A percentile compares a stretch with the other conserved stretches of the same genome.
Conservation (phyloP, 2,888 invertebrate species). For the Chrysodeixis includens region DNA sequence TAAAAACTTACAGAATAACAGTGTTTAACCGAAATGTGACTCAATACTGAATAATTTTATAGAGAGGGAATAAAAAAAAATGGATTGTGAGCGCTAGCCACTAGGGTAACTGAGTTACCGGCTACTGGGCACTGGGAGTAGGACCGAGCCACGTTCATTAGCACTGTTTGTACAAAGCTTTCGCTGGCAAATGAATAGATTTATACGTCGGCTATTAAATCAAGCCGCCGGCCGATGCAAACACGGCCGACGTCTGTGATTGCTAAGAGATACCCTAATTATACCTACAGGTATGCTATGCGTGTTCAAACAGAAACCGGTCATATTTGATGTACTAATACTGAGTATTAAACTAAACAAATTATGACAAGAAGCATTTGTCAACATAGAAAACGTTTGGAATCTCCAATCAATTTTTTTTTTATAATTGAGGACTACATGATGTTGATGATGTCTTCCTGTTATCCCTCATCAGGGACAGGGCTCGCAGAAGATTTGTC, state of each 20-base stretch:
- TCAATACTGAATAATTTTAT: constrained; percentile 27
- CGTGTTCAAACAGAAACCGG: too few species aligned
- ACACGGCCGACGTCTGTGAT: constrained; percentile 68
- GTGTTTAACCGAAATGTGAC: constrained; percentile 28
- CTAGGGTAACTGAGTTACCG: constrained; percentile 77
- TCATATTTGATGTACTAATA: too few species aligned
- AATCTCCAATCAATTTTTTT: too few species aligned
- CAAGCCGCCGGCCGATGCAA: constrained; percentile 64
- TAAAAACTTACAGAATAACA: constrained; percentile 33
- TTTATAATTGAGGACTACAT: too few species aligned
- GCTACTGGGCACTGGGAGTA: constrained; percentile 15
- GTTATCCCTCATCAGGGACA: too few species aligned
- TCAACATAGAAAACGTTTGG: too few species aligned
- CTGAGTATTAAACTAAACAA: too few species aligned
- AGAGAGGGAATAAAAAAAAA: constrained; percentile 56
- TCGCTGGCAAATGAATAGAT: constrained; percentile 74
- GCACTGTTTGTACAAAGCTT: constrained; percentile 78
- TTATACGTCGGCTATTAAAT: constrained; percentile 75
- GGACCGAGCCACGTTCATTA: constrained; percentile 74
- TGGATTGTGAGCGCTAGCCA: constrained; percentile 67
- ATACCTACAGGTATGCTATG: constrained; percentile 8
- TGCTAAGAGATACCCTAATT: constrained; percentile 57
- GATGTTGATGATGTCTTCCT: too few species aligned
- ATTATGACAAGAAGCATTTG: too few species aligned
- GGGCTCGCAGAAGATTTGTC: too few species aligned